Conservation (phyloP, 2,113 vertebrate species). For the Struthio camelus region DNA sequence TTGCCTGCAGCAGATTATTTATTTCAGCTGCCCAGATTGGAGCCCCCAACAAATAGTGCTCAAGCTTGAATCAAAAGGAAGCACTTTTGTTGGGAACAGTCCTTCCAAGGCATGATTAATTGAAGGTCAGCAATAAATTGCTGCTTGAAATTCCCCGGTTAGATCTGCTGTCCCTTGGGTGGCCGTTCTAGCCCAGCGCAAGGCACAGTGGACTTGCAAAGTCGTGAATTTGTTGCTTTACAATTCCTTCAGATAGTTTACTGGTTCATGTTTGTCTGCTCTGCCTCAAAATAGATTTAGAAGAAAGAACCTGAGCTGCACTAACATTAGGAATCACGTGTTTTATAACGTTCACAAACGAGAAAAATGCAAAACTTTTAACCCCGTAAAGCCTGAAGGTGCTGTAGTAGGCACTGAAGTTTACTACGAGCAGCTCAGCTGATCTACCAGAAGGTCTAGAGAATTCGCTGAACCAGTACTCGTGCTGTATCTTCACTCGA, state of each 20-base stretch:
- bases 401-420: background rate
- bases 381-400: background rate
- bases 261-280: background rate
- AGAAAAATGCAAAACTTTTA: background rate
- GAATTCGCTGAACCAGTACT: background rate
- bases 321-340: background rate
- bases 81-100: background rate
- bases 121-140: background rate
- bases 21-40: background rate
- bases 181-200: background rate
- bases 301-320: background rate
- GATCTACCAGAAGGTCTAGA: background rate
- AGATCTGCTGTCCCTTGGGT: background rate
- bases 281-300: background rate
- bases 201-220: background rate
- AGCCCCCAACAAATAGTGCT: background rate
- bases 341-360: background rate
- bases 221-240: background rate
- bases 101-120: background rate
- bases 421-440: background rate
- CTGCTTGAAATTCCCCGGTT: accelerated
- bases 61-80: background rate
- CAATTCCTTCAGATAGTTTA: background rate
- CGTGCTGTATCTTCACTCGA: background rate
- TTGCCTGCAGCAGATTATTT: background rate